Evolutionary conservation across 2,888 invertebrate species (phyloP), one percentile per base, ranked within the genome.

Genomic region (Cyclophora albipunctata): DNA sequence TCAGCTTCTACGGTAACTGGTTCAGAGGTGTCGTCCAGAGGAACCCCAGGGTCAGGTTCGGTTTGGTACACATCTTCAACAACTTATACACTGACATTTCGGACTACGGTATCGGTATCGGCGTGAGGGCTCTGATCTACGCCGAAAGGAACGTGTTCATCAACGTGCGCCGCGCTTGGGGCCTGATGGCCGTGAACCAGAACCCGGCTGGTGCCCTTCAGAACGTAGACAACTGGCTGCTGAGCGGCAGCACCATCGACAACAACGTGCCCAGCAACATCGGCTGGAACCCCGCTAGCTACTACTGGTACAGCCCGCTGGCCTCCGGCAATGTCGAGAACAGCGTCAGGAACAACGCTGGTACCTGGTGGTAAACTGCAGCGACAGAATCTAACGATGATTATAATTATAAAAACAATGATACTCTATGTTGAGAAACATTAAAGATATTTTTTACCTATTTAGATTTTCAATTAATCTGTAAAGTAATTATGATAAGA

Each of bases 51-150:
- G 56, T 60, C n/a, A 53, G 60, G 41, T 57, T 7, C 5, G 60
- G 56, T 7, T 41, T 51, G 7, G 60, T 60, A 37, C 60, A 60
- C 46, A 5, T 60, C 2, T 33, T 56, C 0, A 60, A 60, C 52
- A 60, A 60, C 47, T 40, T 58, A 48, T 60, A 58, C 47, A 56
- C 58, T 2, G 56, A 60, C 46, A 35, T 55, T 0, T 42, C 0
- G 0, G 33, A 2, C 4, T 60, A 56, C 49, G 59, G 49, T 34
- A 40, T 52, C 33, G 60, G 58, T 33, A 45, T 51, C 5, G 53
- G 53, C 3, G 49, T 41, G 2, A 53, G 40, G 0, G 56, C 60
- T 6, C 37, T 3, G 3, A 41, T 60, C n/a, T 48, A 54, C 33
- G 41, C 7, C 6, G 60, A 60, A 34, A 53, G 56, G 34, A 60